Conservation (phyloP, 2,113 vertebrate species). For the Daboia siamensis region DNA sequence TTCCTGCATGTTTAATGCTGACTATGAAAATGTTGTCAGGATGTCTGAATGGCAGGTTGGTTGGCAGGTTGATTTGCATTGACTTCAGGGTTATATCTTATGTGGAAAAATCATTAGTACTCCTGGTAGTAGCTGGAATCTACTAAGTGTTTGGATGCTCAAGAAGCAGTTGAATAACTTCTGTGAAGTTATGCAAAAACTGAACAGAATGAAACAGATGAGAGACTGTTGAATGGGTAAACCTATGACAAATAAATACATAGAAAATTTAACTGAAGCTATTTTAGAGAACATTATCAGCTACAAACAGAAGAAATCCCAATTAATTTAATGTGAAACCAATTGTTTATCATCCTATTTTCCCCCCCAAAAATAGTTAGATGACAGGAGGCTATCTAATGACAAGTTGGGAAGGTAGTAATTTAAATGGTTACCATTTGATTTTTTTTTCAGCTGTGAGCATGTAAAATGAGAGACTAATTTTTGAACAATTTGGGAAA, state of each 20-base stretch:
- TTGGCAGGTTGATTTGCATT: not conserved
- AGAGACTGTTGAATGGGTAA: not conserved
- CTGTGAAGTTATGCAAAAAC: not conserved
- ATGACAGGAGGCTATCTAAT: not conserved
- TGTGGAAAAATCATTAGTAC: not conserved
- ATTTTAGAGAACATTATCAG: not conserved
- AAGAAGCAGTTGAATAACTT: not conserved
- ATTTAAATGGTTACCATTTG: not conserved
- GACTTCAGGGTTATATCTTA: not conserved
- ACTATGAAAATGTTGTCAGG: not conserved
- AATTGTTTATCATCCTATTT: not conserved
- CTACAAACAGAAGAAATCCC: not conserved
- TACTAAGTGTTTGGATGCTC: not conserved
- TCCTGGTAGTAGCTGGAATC: not conserved
- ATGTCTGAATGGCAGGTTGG: not conserved
- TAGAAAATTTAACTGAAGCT: not conserved
- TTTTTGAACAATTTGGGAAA: not conserved
- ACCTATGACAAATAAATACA: not conserved
- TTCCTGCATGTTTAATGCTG: not conserved
- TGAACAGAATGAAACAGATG: not conserved
- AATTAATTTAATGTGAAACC: not conserved
- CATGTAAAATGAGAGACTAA: not conserved
- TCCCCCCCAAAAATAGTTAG: not conserved
- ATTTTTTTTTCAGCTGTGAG: not conserved
- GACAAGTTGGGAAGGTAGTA: not conserved